Percentiles rank a stretch among this genome's conserved stretches.
Evolutionary conservation across 2,888 invertebrate species (phyloP).

Genomic region (Diaprepes abbreviatus): DNA sequence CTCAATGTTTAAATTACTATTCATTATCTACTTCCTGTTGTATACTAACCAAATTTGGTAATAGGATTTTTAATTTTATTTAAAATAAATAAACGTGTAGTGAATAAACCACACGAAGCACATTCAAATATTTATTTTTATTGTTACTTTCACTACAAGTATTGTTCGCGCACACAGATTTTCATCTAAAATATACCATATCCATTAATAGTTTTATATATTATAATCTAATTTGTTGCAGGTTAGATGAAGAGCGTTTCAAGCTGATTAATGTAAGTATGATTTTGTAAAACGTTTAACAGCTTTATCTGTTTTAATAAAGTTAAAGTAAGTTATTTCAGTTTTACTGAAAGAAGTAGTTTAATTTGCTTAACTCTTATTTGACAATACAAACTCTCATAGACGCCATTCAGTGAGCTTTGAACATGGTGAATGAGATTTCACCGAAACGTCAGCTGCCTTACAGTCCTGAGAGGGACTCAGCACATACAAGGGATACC

Average conservation of each 20-base stretch:
- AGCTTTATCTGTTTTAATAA: too few species aligned
- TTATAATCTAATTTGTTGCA: slow-evolving; percentile 63
- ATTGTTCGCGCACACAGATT: slow-evolving; percentile 26
- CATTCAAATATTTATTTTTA: slow-evolving; percentile 19
- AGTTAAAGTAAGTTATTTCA: too few species aligned
- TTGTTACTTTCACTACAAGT: slow-evolving; percentile 31
- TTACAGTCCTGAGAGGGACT: too few species aligned
- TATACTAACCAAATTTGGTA: slow-evolving; percentile 12
- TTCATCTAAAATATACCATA: slow-evolving; percentile 4
- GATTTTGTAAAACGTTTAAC: too few species aligned
- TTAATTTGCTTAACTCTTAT: too few species aligned
- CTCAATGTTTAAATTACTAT: neutral
- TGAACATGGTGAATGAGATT: too few species aligned
- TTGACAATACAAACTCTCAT: too few species aligned
- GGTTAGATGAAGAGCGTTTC: slow-evolving; percentile 86
- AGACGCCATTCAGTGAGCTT: too few species aligned
- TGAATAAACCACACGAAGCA: slow-evolving; percentile 9
- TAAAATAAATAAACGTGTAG: slow-evolving; percentile 8
- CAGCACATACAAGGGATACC: too few species aligned
- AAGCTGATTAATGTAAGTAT: slow-evolving; percentile 91
- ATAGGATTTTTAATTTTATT: slow-evolving; percentile 17
- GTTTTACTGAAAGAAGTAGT: too few species aligned
- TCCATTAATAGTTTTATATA: neutral
- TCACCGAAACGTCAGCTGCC: too few species aligned
- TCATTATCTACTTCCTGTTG: slow-evolving; percentile 8